Percentiles rank a stretch among this genome's conserved stretches.
These are phyloP conservation scores for Plagodis dolabraria DNA, from an alignment of 2,888 invertebrate genomes.

Conservation along the genomic window DNA sequence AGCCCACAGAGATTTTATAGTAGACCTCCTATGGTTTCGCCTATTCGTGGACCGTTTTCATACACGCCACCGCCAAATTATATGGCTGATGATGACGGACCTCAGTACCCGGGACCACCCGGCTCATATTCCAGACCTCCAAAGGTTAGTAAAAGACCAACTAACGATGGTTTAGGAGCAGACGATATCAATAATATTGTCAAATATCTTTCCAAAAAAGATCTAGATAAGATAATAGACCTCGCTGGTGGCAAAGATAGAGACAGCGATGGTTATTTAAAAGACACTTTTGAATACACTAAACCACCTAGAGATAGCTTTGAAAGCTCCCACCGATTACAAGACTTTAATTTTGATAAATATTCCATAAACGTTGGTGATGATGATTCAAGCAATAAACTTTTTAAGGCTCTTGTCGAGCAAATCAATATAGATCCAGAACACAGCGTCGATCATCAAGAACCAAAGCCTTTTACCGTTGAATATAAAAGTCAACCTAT, in stretches of 20 bases:
- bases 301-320: constrained; percentile 36
- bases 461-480: constrained; percentile 13
- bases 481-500: background rate
- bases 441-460: constrained; percentile 16
- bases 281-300: constrained; percentile 25
- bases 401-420: constrained; percentile 32
- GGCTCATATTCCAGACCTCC: constrained; percentile 40
- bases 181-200: constrained; percentile 70
- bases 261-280: constrained; percentile 34
- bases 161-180: constrained; percentile 61
- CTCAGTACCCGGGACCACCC: constrained; percentile 18
- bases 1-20: constrained; percentile 59
- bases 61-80: constrained; percentile 69
- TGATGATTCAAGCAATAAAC: constrained; percentile 26
- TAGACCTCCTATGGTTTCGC: constrained; percentile 54
- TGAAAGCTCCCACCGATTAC: constrained; percentile 32
- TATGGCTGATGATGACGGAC: constrained; percentile 33
- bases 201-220: constrained; percentile 71
- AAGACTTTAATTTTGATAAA: constrained; percentile 15
- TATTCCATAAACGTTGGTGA: constrained; percentile 19
- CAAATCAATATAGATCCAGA: constrained; percentile 35
- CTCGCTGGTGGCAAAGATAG: constrained; percentile 55
- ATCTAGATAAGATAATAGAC: constrained; percentile 69
- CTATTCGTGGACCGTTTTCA: constrained; percentile 57
- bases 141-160: constrained; percentile 68